These are phyloP conservation scores for Cremastinae sp. DNA, from an alignment of 2,888 invertebrate species.

Conservation along the genomic window DNA sequence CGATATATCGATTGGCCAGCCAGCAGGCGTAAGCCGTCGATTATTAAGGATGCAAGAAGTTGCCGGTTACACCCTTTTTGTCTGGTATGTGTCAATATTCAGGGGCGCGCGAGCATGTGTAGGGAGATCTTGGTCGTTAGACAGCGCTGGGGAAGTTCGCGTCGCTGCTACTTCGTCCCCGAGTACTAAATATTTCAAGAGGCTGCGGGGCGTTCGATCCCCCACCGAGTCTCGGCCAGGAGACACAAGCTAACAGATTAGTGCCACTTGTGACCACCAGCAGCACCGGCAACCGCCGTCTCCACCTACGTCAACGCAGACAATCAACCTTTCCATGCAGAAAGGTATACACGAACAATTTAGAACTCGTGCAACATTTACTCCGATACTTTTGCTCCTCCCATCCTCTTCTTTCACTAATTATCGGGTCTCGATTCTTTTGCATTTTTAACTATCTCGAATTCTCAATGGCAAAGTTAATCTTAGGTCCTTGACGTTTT, in stretches of 20 bases:
- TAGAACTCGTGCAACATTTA: not conserved
- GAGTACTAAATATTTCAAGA: constrained; percentile 69
- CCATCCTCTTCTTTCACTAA: too few relatives aligned
- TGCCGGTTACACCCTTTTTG: constrained; percentile 11
- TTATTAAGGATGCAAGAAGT: not conserved
- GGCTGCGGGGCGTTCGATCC: constrained; percentile 66
- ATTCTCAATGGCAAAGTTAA: too few relatives aligned
- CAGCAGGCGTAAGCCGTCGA: not conserved
- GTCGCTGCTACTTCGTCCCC: constrained; percentile 55
- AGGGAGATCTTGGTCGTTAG: constrained; percentile 22
- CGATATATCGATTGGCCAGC: not conserved
- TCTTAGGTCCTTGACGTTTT: too few relatives aligned
- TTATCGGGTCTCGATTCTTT: too few relatives aligned
- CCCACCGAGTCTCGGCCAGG: constrained; percentile 64
- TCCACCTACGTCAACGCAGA: constrained; percentile 42
- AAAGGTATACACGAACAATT: constrained; percentile 12
- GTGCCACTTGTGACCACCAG: constrained; percentile 67
- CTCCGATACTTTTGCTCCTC: too few relatives aligned
- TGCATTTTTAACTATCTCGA: too few relatives aligned
- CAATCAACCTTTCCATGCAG: constrained; percentile 31
- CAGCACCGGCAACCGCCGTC: constrained; percentile 49
- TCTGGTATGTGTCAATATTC: constrained; percentile 3
- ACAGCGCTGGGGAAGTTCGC: constrained; percentile 33
- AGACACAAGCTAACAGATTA: constrained; percentile 70
- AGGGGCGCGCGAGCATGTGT: not conserved